phyloP scores from a whole-genome alignment of 2,797 vertebrate species.

The Siniperca undulata region DNA sequence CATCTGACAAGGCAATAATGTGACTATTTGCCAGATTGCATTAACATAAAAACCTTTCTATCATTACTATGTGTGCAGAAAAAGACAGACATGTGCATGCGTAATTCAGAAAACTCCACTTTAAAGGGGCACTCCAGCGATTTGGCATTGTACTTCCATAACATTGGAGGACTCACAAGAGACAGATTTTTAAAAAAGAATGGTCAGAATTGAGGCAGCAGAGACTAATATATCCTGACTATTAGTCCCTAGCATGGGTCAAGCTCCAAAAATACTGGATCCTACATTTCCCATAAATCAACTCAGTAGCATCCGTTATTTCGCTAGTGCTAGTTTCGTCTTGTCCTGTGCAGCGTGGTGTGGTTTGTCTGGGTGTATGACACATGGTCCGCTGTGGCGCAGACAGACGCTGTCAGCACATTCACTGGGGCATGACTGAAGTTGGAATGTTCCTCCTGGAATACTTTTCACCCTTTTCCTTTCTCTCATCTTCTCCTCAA shows the following conservation, averaged over 20 bases:
- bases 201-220: not conserved
- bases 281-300: not conserved
- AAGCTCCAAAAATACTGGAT: not conserved
- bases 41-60: constrained; percentile 37
- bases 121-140: not conserved
- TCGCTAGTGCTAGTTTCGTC: constrained; percentile 18
- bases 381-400: constrained; percentile 63
- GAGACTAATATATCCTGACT: not conserved
- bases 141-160: not conserved
- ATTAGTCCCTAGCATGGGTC: not conserved
- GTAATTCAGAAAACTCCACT: not conserved
- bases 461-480: constrained; percentile 53
- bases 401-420: constrained; percentile 80
- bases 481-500: constrained; percentile 43
- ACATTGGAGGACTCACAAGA: not conserved
- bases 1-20: constrained; percentile 55
- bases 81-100: not conserved
- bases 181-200: not conserved
- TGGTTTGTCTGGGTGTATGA: constrained; percentile 61
- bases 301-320: too few relatives aligned
- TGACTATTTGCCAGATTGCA: constrained; percentile 49
- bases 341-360: constrained; percentile 46
- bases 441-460: constrained; percentile 71
- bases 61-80: constrained; percentile 4
- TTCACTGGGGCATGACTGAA: constrained; percentile 79